A percentile compares a stretch with the other conserved stretches of the same genome.
Evolutionary conservation across 2,888 invertebrate genomes (phyloP).

Genomic region (Andrena praecox): DNA sequence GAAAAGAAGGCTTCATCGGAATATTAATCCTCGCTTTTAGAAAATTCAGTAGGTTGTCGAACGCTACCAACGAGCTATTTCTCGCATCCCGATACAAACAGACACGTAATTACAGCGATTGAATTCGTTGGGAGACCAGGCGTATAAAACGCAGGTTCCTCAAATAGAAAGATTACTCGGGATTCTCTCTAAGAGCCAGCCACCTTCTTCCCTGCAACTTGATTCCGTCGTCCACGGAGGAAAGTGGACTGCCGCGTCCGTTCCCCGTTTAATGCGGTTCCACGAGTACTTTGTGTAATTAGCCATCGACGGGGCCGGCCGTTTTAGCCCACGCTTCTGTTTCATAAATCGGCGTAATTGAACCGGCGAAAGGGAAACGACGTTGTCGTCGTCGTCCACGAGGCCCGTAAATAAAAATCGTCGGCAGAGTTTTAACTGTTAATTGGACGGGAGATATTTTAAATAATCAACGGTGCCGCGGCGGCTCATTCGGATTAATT

Average conservation of each 20-base stretch:
- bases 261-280: constrained; percentile 27
- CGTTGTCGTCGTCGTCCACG: background rate
- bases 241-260: constrained; percentile 26
- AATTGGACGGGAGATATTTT: constrained; percentile 33
- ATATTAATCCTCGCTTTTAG: no score
- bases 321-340: background rate
- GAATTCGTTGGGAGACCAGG: constrained; percentile 22
- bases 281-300: constrained; percentile 48
- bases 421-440: constrained; percentile 3
- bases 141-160: constrained; percentile 10
- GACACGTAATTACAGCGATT: constrained; percentile 24
- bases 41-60: background rate
- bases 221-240: background rate
- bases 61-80: background rate
- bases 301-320: constrained; percentile 9
- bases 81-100: constrained; percentile 15
- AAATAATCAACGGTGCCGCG: background rate
- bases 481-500: constrained; percentile 16
- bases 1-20: no score
- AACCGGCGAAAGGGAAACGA: background rate
- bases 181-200: constrained; percentile 33
- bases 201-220: background rate
- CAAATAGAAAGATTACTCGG: constrained; percentile 48
- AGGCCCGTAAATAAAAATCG: constrained; percentile 28
- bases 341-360: constrained; percentile 25